Evolutionary conservation across 2,113 vertebrate genomes (phyloP).

Genomic region (Petrocephalus microphthalmus): DNA sequence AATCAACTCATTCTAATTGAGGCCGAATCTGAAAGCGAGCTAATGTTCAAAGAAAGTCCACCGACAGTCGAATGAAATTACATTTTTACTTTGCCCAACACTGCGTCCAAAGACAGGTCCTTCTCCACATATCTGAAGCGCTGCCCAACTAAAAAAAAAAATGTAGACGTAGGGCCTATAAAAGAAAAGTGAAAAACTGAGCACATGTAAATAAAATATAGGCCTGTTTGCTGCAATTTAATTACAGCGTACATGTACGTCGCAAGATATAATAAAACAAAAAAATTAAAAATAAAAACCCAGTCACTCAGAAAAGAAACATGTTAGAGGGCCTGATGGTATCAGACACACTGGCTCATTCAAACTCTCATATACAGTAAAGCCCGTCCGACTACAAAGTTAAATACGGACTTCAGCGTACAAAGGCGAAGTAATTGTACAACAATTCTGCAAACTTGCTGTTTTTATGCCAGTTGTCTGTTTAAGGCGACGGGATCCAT

Average conservation of each 20-base stretch:
- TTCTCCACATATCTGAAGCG: background rate
- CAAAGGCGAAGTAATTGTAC: conserved; percentile 18
- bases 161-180: background rate
- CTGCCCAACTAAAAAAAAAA: background rate
- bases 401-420: conserved; percentile 15
- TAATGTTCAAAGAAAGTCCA: conserved; percentile 78
- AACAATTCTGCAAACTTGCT: conserved; percentile 35
- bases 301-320: background rate
- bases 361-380: background rate
- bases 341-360: background rate
- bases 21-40: conserved; percentile 76
- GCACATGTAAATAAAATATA: background rate
- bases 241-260: background rate
- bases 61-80: conserved; percentile 63
- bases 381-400: background rate
- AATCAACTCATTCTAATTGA: conserved; percentile 74
- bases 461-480: conserved; percentile 29
- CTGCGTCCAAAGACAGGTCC: conserved; percentile 23
- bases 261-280: background rate
- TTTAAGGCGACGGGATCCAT: conserved; percentile 50
- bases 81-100: conserved; percentile 46
- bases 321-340: background rate
- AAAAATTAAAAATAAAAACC: background rate
- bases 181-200: background rate
- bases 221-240: background rate